phyloP scores from a whole-genome alignment of 2,888 invertebrate genomes.

The Hypercompe scribonia region DNA sequence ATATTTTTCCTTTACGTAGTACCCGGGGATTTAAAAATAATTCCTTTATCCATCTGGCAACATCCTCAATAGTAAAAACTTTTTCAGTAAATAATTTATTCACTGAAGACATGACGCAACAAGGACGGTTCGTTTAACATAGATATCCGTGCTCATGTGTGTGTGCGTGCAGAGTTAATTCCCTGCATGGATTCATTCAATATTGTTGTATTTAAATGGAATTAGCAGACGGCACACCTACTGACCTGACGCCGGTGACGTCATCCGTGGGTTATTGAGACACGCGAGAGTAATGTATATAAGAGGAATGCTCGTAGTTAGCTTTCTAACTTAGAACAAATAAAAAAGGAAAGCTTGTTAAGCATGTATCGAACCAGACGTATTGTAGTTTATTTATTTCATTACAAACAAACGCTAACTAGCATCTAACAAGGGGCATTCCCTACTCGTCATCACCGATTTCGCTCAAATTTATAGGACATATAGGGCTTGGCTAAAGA shows the following conservation, averaged over 20 bases:
- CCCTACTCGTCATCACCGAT: too few relatives aligned
- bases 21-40: background rate
- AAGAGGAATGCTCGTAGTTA: background rate
- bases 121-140: background rate
- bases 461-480: too few relatives aligned
- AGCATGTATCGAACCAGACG: too few relatives aligned
- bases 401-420: too few relatives aligned
- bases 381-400: too few relatives aligned
- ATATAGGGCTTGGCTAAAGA: too few relatives aligned
- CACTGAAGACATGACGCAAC: background rate
- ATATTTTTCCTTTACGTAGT: background rate
- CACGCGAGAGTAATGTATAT: background rate
- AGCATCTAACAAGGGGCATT: too few relatives aligned
- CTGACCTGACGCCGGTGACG: background rate
- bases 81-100: background rate
- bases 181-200: conserved; percentile 14
- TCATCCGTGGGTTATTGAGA: background rate
- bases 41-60: background rate
- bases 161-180: conserved; percentile 17
- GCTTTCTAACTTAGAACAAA: background rate
- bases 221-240: background rate
- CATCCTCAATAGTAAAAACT: background rate
- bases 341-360: background rate
- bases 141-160: background rate
- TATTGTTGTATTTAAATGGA: conserved; percentile 3